phyloP scores from a whole-genome alignment of 1,140 invertebrate species.

The Scaptomyza graminum region DNA sequence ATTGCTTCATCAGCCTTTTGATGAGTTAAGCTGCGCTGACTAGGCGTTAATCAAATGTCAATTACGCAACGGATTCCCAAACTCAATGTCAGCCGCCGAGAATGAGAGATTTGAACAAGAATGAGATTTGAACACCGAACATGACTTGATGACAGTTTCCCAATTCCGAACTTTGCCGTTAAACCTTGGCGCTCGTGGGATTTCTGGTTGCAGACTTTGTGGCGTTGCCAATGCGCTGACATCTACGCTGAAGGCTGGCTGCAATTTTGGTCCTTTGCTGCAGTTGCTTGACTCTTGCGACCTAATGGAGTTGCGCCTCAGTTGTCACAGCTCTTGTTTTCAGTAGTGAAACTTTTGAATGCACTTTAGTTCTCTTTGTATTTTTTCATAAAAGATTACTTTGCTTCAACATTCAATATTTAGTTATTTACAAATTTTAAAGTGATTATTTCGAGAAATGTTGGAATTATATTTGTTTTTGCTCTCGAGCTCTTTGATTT shows the following conservation, averaged over 20 bases:
- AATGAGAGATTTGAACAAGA: constrained; percentile 2
- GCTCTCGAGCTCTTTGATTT: constrained; percentile 25
- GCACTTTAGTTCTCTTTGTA: no score
- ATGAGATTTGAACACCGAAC: neutral
- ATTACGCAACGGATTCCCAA: neutral
- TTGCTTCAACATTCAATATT: constrained; percentile 1
- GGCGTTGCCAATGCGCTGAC: neutral
- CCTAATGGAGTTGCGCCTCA: constrained; percentile 4
- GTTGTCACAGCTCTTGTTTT: neutral
- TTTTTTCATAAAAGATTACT: neutral
- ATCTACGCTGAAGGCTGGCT: constrained; percentile 3
- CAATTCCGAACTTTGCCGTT: constrained; percentile 18
- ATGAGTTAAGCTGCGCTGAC: neutral
- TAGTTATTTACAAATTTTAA: neutral
- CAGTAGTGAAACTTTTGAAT: neutral
- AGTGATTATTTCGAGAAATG: constrained; percentile 29
- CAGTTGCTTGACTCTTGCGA: neutral
- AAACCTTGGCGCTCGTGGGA: neutral
- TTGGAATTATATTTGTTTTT: constrained; percentile 26
- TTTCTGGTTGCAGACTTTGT: neutral
- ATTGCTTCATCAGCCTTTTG: neutral
- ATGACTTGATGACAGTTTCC: constrained; percentile 11
- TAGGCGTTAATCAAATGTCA: constrained; percentile 15
- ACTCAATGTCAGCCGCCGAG: neutral
- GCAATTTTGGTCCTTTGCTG: neutral